These are phyloP conservation scores for Drosophila punjabiensis DNA, from an alignment of 1,140 invertebrate species.

Conservation along the genomic window DNA sequence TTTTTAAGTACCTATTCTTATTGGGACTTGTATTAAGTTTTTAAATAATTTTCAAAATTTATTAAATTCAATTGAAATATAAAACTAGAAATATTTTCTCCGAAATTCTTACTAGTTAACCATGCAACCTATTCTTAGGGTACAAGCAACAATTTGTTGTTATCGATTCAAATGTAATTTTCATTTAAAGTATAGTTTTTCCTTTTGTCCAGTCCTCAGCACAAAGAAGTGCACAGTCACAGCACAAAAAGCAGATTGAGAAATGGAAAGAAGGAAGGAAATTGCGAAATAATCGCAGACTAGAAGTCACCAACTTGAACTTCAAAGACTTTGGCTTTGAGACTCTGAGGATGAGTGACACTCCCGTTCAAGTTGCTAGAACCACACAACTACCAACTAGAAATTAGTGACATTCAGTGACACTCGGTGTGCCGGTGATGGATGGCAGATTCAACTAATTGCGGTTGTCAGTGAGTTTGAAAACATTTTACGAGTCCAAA, in stretches of 20 bases:
- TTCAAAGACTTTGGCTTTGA: conserved; percentile 47
- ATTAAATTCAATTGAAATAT: neutral
- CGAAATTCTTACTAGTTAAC: neutral
- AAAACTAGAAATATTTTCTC: neutral
- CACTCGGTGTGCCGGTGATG: conserved; percentile 49
- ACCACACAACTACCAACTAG: too few relatives aligned
- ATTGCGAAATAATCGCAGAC: conserved; percentile 42
- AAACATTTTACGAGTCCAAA: neutral
- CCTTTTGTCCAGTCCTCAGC: neutral
- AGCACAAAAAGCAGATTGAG: conserved; percentile 2
- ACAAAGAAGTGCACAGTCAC: conserved; percentile 43
- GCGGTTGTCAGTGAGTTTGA: conserved; percentile 24
- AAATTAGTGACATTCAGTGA: conserved; percentile 17
- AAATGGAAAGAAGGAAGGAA: conserved; percentile 46
- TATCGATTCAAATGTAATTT: conserved; percentile 44
- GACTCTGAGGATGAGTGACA: conserved; percentile 7
- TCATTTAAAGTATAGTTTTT: conserved; percentile 22
- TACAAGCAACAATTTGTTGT: conserved; percentile 18
- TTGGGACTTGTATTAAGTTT: neutral
- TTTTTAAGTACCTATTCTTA: too few relatives aligned
- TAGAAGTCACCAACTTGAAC: conserved; percentile 31
- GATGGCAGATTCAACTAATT: conserved; percentile 57
- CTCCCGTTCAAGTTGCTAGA: conserved; percentile 10
- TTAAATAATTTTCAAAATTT: neutral
- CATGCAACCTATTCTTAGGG: neutral